Percentiles rank a stretch among this genome's conserved stretches.
Conservation (phyloP, 2,113 vertebrate species). For the Leptosomus discolor region DNA sequence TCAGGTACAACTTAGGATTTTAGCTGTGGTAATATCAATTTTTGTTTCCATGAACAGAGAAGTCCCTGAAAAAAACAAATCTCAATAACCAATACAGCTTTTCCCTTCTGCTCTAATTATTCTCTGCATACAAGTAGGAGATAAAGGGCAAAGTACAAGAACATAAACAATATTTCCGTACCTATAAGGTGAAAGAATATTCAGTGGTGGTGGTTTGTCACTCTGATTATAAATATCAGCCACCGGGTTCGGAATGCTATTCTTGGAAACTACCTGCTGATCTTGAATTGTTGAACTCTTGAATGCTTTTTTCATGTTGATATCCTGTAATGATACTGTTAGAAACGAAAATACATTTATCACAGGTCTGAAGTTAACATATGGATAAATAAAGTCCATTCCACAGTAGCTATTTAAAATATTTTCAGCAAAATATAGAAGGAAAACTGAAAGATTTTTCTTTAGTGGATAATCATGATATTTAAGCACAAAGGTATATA, state of each 20-base stretch:
- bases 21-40: neutral
- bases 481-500: neutral
- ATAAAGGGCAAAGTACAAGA: neutral
- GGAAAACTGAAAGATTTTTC: neutral
- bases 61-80: neutral
- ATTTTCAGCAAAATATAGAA: neutral
- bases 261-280: conserved; percentile 98
- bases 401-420: neutral
- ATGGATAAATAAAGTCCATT: neutral
- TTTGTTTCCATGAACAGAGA: neutral
- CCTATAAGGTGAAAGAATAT: conserved; percentile 92
- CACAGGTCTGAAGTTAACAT: neutral
- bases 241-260: conserved; percentile 90
- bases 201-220: conserved; percentile 93
- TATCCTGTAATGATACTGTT: conserved; percentile 95
- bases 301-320: conserved; percentile 99
- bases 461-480: neutral
- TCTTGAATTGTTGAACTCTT: conserved; percentile 95
- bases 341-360: neutral
- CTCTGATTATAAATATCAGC: conserved; percentile 92
- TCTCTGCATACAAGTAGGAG: neutral
- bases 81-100: neutral
- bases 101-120: neutral
- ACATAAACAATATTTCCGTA: neutral
- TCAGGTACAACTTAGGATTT: neutral